A percentile compares a stretch with the other conserved stretches of the same genome.
Evolutionary conservation across 1,140 invertebrate genomes (phyloP).

Genomic region (Drosophila truncata): DNA sequence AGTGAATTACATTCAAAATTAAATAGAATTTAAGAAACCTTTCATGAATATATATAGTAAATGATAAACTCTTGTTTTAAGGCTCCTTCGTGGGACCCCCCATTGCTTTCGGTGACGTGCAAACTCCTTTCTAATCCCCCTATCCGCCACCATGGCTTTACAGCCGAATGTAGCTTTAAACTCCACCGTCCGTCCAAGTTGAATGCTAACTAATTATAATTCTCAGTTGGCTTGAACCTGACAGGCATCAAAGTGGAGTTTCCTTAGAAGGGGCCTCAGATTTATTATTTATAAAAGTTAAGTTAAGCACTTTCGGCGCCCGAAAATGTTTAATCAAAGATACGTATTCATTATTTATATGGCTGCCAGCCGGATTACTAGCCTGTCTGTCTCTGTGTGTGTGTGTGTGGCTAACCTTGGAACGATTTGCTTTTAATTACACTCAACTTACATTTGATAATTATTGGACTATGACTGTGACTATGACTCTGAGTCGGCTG

Average conservation of each 20-base stretch:
- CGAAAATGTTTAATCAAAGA: conserved; percentile 62
- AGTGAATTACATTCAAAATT: too few species aligned
- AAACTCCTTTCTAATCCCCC: conserved; percentile 7
- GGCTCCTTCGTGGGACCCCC: not conserved
- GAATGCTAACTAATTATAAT: conserved; percentile 37
- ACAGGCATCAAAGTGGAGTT: conserved; percentile 41
- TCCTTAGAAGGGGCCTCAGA: conserved; percentile 25
- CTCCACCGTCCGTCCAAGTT: conserved; percentile 11
- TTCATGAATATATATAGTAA: not conserved
- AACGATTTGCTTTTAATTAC: conserved; percentile 68
- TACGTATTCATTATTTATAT: conserved; percentile 62
- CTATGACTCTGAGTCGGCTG: conserved; percentile 28
- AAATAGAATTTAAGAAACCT: not conserved
- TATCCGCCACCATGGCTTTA: not conserved
- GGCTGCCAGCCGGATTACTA: conserved; percentile 9
- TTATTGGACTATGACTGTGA: conserved; percentile 77
- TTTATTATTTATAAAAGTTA: conserved; percentile 64
- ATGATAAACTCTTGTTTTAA: not conserved
- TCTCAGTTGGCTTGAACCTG: conserved; percentile 31
- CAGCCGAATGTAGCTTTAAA: conserved; percentile 2
- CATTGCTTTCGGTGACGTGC: not conserved
- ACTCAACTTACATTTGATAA: conserved; percentile 56
- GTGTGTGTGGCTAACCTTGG: conserved; percentile 46
- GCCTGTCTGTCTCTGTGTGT: conserved; percentile 1
- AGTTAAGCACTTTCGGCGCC: conserved; percentile 33